Percentiles rank a stretch among this genome's conserved stretches.
Conservation (phyloP, 2,888 invertebrate species). For the Epirrita christyi region DNA sequence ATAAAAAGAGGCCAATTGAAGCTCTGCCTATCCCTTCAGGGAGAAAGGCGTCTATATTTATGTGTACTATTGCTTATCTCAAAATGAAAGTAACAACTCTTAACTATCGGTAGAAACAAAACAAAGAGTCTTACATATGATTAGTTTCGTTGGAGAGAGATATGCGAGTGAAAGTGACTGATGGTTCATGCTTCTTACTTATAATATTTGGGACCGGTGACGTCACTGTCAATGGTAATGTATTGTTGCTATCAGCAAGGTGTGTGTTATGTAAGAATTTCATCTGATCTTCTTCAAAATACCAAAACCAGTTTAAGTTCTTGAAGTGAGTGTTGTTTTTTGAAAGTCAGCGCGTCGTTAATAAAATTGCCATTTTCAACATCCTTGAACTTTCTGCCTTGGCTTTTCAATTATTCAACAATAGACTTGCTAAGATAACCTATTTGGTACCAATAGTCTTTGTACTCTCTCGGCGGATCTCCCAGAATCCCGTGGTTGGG, state of each 20-base stretch:
- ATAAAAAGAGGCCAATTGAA: too few relatives aligned
- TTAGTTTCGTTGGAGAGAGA: constrained; percentile 49
- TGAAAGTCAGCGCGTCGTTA: too few relatives aligned
- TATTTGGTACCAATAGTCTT: too few relatives aligned
- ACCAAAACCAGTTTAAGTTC: constrained; percentile 3
- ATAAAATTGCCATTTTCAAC: too few relatives aligned
- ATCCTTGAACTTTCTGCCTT: too few relatives aligned
- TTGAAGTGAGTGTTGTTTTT: too few relatives aligned
- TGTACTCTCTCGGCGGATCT: too few relatives aligned
- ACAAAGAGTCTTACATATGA: constrained; percentile 41
- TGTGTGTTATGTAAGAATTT: constrained; percentile 30
- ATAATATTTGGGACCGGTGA: constrained; percentile 75
- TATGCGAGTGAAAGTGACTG: constrained; percentile 77
- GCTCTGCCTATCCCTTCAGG: too few relatives aligned
- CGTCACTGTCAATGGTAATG: constrained; percentile 52
- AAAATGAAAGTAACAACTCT: constrained; percentile 36
- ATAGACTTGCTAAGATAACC: too few relatives aligned
- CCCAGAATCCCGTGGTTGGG: too few relatives aligned
- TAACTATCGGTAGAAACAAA: constrained; percentile 23
- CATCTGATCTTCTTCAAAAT: neutral
- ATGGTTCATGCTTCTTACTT: constrained; percentile 49
- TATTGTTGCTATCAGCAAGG: constrained; percentile 25
- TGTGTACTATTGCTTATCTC: neutral
- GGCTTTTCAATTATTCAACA: too few relatives aligned
- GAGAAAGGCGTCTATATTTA: too few relatives aligned